phyloP scores from a whole-genome alignment of 1,140 invertebrate genomes.

The Diprion similis region DNA sequence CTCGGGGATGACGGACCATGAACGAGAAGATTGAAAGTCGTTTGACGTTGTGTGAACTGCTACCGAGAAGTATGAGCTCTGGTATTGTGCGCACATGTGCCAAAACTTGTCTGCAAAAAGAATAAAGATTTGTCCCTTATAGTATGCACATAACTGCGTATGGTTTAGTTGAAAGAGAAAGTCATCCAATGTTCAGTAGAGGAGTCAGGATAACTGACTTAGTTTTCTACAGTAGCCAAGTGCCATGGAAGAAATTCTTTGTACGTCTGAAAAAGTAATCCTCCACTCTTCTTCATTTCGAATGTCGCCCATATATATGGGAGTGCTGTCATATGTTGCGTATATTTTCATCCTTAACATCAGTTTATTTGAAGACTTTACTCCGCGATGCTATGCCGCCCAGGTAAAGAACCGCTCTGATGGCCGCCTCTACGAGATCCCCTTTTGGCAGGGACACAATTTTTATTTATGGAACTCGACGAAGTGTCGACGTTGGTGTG shows the following conservation, averaged over 20 bases:
- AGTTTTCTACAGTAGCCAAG: not conserved
- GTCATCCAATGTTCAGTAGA: not conserved
- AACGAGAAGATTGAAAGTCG: slow-evolving; percentile 87
- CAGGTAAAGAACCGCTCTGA: not conserved
- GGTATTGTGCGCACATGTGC: slow-evolving; percentile 77
- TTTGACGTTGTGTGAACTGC: slow-evolving; percentile 66
- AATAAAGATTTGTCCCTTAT: slow-evolving; percentile 5
- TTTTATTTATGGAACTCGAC: slow-evolving; percentile 16
- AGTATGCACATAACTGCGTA: not conserved
- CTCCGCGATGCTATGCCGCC: too few relatives aligned
- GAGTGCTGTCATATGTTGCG: too few relatives aligned
- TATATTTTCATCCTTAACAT: too few relatives aligned
- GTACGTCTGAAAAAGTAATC: not conserved
- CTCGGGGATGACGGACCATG: slow-evolving; percentile 80
- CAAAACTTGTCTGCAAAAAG: slow-evolving; percentile 72
- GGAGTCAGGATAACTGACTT: not conserved
- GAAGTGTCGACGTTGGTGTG: not conserved
- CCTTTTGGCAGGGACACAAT: slow-evolving; percentile 11
- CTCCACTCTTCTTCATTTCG: not conserved
- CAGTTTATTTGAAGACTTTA: too few relatives aligned
- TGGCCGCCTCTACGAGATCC: not conserved
- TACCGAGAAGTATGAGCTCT: slow-evolving; percentile 83
- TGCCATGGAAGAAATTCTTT: not conserved
- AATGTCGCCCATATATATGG: not conserved
- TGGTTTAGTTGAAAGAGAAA: not conserved